These are phyloP conservation scores for Bergia puertoricense DNA, from an alignment of 92 coral and sea anemone species.

Conservation along the genomic window DNA sequence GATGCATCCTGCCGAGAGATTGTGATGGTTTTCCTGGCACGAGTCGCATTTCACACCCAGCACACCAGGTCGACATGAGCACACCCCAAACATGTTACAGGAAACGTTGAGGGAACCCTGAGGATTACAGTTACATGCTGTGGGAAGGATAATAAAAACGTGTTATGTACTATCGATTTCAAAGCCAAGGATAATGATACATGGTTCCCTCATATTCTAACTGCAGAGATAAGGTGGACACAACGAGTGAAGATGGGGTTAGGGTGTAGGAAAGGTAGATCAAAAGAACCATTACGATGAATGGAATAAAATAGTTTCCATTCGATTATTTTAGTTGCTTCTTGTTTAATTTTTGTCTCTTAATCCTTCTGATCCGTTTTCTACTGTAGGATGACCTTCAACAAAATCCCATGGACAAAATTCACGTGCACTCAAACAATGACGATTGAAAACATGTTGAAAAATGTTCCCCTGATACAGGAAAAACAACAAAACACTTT, in stretches of 20 bases:
- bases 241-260: background rate
- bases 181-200: background rate
- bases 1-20: constrained; percentile 89
- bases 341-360: too few species aligned
- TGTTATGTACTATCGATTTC: background rate
- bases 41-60: constrained; percentile 93
- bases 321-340: too few species aligned
- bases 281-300: background rate
- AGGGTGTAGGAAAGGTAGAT: background rate
- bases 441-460: too few species aligned
- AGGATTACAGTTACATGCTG: constrained; percentile 88
- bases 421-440: too few species aligned
- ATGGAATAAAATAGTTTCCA: too few species aligned
- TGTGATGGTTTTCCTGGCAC: constrained; percentile 90
- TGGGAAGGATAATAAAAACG: background rate
- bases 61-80: constrained; percentile 89
- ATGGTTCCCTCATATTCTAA: background rate
- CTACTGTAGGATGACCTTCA: too few species aligned
- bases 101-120: constrained; percentile 90
- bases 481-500: too few species aligned
- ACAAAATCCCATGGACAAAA: too few species aligned
- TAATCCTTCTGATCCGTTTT: too few species aligned
- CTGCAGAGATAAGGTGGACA: background rate
- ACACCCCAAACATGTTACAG: constrained; percentile 83
- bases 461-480: too few species aligned